Evolutionary conservation across 2,113 vertebrate species (phyloP).

Genomic region (Dascyllus trimaculatus): DNA sequence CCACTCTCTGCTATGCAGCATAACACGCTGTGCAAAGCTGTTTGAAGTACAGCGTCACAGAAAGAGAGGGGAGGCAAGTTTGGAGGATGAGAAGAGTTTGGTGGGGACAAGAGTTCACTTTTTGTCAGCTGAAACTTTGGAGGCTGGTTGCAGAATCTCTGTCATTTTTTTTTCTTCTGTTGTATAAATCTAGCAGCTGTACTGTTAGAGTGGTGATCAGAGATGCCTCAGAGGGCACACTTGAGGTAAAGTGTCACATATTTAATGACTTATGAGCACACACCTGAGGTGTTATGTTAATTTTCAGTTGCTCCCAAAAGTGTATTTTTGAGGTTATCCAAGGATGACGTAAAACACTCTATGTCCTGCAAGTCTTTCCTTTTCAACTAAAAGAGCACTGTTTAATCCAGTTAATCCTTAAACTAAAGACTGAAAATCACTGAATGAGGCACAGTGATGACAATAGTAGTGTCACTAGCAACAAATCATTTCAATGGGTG

Average conservation of each 20-base stretch:
- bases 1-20: constrained; percentile 46
- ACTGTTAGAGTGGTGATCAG: constrained; percentile 9
- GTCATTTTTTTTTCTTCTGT: neutral
- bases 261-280: constrained; percentile 2
- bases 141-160: constrained; percentile 34
- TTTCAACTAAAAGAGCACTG: neutral
- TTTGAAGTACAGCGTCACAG: constrained; percentile 55
- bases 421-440: constrained; percentile 17
- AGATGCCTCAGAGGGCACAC: neutral
- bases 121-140: constrained; percentile 42
- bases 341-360: neutral
- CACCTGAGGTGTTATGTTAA: neutral
- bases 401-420: neutral
- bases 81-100: constrained; percentile 56
- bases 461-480: neutral
- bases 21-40: constrained; percentile 46
- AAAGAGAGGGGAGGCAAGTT: constrained; percentile 33
- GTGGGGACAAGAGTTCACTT: constrained; percentile 63
- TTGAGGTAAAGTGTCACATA: neutral
- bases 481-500: constrained; percentile 19
- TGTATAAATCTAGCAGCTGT: neutral
- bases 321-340: neutral
- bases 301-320: neutral
- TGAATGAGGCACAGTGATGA: neutral
- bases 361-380: neutral